phyloP scores from a whole-genome alignment of 1,140 invertebrate genomes.

The Papilio polytes region DNA sequence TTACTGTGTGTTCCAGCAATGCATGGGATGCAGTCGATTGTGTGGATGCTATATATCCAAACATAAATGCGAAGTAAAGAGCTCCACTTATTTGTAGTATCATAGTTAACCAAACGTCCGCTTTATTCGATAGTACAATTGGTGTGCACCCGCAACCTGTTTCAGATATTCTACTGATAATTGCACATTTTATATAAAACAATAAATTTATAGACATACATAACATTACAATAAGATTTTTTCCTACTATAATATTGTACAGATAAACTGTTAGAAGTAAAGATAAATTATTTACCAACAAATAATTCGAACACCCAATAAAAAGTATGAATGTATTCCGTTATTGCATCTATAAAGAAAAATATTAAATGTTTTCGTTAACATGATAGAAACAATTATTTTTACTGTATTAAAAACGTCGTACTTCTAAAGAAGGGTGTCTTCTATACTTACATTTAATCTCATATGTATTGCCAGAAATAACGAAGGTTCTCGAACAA shows the following conservation, averaged over 20 bases:
- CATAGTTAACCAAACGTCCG: slow-evolving; percentile 61
- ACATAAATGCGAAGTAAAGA: slow-evolving; percentile 75
- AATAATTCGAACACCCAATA: slow-evolving; percentile 73
- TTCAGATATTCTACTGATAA: not conserved
- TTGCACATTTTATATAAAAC: not conserved
- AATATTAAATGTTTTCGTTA: slow-evolving; percentile 27
- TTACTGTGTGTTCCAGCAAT: slow-evolving; percentile 68
- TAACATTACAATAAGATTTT: too few species aligned
- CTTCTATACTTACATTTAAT: slow-evolving; percentile 54
- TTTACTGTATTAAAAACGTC: too few species aligned
- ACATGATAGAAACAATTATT: not conserved
- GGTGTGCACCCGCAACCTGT: slow-evolving; percentile 70
- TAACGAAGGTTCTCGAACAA: slow-evolving; percentile 55
- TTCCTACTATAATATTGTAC: too few species aligned
- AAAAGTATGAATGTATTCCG: slow-evolving; percentile 66
- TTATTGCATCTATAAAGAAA: slow-evolving; percentile 57
- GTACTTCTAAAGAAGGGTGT: too few species aligned
- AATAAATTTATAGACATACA: too few species aligned
- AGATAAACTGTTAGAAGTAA: not conserved
- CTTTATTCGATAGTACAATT: slow-evolving; percentile 49
- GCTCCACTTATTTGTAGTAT: slow-evolving; percentile 57
- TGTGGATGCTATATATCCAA: slow-evolving; percentile 69
- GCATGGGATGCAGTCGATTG: slow-evolving; percentile 60
- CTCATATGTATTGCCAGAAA: slow-evolving; percentile 49
- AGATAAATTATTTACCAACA: slow-evolving; percentile 56